Evolutionary conservation across 2,888 invertebrate species (phyloP).

Genomic region (Orchesella flavescens): DNA sequence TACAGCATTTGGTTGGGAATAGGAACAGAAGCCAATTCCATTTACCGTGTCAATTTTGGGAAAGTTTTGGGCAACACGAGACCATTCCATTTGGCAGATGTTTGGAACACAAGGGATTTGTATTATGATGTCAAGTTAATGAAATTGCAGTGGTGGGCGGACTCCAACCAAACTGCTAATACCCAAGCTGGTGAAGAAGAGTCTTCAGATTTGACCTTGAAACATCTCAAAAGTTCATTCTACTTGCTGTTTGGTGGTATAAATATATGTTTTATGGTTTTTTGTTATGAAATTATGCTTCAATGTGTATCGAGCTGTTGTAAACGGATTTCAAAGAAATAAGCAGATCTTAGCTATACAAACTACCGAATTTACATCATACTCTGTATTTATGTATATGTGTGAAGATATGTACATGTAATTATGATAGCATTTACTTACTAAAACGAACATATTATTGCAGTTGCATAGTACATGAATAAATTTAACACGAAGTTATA

Average conservation of each 20-base stretch:
- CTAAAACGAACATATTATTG: too few relatives aligned
- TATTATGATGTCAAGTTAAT: constrained; percentile 50
- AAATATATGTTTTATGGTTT: neutral
- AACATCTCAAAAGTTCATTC: constrained; percentile 54
- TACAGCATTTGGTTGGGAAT: constrained; percentile 54
- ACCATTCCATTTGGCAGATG: constrained; percentile 33
- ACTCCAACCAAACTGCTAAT: constrained; percentile 55
- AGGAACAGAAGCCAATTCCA: constrained; percentile 48
- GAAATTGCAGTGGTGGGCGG: constrained; percentile 63
- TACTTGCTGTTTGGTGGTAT: constrained; percentile 15
- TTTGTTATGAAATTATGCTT: constrained; percentile 1
- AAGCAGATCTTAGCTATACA: too few relatives aligned
- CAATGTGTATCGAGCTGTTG: too few relatives aligned
- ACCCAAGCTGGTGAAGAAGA: constrained; percentile 1
- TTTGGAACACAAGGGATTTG: constrained; percentile 54
- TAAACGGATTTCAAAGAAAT: too few relatives aligned
- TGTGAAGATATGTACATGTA: too few relatives aligned
- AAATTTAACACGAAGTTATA: too few relatives aligned
- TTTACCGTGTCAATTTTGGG: constrained; percentile 52
- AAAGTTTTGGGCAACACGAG: constrained; percentile 29
- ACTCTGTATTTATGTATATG: too few relatives aligned
- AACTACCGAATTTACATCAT: too few relatives aligned
- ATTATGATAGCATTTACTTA: too few relatives aligned
- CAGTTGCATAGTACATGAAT: too few relatives aligned
- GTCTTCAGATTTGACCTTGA: constrained; percentile 54